phyloP scores from a whole-genome alignment of 2,113 vertebrate genomes.

The Antennarius striatus region DNA sequence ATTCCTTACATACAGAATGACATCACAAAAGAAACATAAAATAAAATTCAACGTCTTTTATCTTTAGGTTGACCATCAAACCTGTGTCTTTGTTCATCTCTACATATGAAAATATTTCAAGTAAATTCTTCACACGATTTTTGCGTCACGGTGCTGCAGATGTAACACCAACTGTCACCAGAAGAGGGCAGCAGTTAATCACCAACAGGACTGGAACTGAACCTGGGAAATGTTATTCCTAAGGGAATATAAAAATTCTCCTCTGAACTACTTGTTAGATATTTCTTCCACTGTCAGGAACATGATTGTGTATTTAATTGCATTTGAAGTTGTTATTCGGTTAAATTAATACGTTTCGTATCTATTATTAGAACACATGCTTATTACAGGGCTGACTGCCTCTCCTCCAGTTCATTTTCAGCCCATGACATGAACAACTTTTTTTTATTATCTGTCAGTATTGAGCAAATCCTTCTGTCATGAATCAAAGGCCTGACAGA shows the following conservation, averaged over 20 bases:
- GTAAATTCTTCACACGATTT: not conserved
- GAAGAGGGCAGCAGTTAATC: slow-evolving; percentile 51
- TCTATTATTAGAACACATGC: slow-evolving; percentile 1
- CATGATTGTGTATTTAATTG: slow-evolving; percentile 1
- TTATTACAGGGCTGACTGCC: not conserved
- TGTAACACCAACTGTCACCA: slow-evolving; percentile 8
- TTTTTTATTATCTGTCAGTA: slow-evolving; percentile 1
- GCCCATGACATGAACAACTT: not conserved
- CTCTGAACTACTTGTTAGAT: not conserved
- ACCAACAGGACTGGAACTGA: not conserved
- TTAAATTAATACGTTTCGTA: slow-evolving; percentile 27
- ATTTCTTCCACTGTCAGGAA: slow-evolving; percentile 12
- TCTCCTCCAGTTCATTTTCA: not conserved
- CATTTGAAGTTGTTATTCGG: not conserved
- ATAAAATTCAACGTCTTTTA: not conserved
- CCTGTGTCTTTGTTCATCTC: not conserved
- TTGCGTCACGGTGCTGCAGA: not conserved
- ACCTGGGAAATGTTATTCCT: too few species aligned
- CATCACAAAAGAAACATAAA: not conserved
- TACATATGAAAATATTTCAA: not conserved
- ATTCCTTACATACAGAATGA: too few species aligned
- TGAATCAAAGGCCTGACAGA: slow-evolving; percentile 20
- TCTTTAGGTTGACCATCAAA: not conserved
- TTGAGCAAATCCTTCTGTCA: slow-evolving; percentile 15
- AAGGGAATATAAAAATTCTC: too few species aligned